Base-by-base conservation (phyloP, 2,888 invertebrate genomes). In the Philopedon plagiatum region DNA sequence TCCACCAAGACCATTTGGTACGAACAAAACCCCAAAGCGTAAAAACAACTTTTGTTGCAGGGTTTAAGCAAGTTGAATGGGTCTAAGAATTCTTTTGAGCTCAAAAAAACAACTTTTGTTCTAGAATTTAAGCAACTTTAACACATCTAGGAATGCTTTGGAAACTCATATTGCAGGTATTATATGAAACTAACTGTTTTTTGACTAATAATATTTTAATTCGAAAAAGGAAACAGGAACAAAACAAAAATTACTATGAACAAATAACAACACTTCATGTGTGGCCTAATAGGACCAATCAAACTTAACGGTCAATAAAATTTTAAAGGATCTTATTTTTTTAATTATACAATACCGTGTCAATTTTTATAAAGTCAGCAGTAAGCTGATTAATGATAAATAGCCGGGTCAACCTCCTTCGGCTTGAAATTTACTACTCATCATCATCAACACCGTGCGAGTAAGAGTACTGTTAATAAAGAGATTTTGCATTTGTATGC, bases 331-430 rank as follows among this genome's bases (percentile, higher is more conserved):
- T 5, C 19, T 13, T 23, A 49, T 41, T 41, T 34, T 39, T 60
- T 23, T 26, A 58, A 41, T 39, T 34, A 58, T 37, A 41, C 8
- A 23, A 46, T 37, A 58, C 32, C 13, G 41, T 41, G 65, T 61
- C 56, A 26, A 44, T 41, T 56, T 51, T 65, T 21, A 26, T 44
- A 60, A 5, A 15, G 18, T 29, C 21, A 29, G 26, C 29, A 54
- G 37, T 51, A 60, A 39, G 34, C 62, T 71, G 71, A 71, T 71
- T 66, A 66, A 67, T 71, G 71, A 37, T 57, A 67, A 26, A 66
- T 62, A 34, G 60, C 46, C 41, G 56, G 72, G 57, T 66, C 72
- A 62, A 72, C 44, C 62, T 72, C 62, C 49, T 72, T 46, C 62
- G 19, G 49, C 62, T 63, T 67, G 51, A 72, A 15, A 56, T 72